Percentiles rank a stretch among this genome's conserved stretches.
Conservation (phyloP, 2,888 invertebrate species). For the Sphaerophoria rueppellii region DNA sequence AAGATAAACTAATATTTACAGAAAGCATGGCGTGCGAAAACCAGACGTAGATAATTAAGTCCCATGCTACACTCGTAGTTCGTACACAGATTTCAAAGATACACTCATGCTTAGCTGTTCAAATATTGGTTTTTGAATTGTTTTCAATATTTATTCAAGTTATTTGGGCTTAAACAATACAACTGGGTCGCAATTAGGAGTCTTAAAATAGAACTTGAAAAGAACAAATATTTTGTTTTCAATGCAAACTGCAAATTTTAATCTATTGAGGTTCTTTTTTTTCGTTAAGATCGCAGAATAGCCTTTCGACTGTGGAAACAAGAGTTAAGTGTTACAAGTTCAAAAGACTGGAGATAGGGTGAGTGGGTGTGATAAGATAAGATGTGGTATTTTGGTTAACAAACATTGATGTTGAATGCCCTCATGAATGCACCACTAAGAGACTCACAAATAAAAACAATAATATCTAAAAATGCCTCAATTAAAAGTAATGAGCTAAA, state of each 20-base stretch:
- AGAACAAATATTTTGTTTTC: neutral
- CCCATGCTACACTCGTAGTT: neutral
- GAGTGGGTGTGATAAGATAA: no score
- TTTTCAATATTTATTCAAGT: neutral
- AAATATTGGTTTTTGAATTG: conserved; percentile 6
- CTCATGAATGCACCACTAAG: no score
- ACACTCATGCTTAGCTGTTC: conserved; percentile 12
- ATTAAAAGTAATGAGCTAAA: no score
- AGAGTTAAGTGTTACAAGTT: no score
- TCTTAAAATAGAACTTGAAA: conserved; percentile 16
- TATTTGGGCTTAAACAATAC: conserved; percentile 13
- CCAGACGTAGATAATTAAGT: conserved; percentile 62
- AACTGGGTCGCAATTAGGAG: conserved; percentile 22
- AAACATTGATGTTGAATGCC: no score
- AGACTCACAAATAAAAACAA: no score
- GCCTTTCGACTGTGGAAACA: no score
- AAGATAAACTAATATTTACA: conserved; percentile 58
- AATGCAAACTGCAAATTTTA: neutral
- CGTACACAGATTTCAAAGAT: neutral
- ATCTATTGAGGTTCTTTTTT: neutral
- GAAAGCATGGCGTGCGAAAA: conserved; percentile 49
- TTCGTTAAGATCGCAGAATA: no score
- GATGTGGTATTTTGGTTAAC: no score
- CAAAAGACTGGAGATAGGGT: no score
- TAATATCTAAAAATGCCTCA: no score